phyloP scores from a whole-genome alignment of 2,888 invertebrate genomes.

The Blastobasis lacticolella region DNA sequence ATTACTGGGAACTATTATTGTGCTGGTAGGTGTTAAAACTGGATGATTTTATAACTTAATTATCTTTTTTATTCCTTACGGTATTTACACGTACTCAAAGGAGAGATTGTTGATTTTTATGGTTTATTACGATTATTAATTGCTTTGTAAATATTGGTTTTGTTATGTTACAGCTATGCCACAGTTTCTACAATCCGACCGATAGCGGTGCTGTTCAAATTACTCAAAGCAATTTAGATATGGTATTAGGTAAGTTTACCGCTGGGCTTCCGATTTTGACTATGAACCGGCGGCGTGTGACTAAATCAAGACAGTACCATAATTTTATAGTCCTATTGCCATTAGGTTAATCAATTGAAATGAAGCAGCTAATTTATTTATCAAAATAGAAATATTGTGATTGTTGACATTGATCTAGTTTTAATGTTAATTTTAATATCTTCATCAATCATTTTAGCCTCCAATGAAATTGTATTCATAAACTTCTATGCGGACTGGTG shows the following conservation, averaged over 20 bases:
- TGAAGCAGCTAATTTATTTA: too few species aligned
- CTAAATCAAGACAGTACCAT: too few species aligned
- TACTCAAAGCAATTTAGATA: slow-evolving; percentile 86
- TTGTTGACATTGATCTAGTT: too few species aligned
- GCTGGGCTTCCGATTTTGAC: slow-evolving; percentile 3
- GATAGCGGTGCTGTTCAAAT: slow-evolving; percentile 89
- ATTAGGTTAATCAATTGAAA: too few species aligned
- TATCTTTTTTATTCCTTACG: too few species aligned
- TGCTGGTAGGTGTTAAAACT: slow-evolving; percentile 46
- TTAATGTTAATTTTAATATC: too few species aligned
- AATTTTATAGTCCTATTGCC: too few species aligned
- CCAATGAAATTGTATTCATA: slow-evolving; percentile 96
- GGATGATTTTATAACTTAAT: slow-evolving; percentile 10
- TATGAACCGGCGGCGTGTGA: neutral
- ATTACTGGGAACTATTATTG: slow-evolving; percentile 36
- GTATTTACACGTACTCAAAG: slow-evolving; percentile 23
- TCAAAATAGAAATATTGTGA: too few species aligned
- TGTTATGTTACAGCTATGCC: slow-evolving; percentile 66
- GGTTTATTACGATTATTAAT: slow-evolving; percentile 50
- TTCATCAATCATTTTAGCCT: slow-evolving; percentile 77
- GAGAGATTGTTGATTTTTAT: slow-evolving; percentile 49
- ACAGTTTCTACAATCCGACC: slow-evolving; percentile 81
- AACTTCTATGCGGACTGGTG: slow-evolving; percentile 99
- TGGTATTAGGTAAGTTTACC: slow-evolving; percentile 82
- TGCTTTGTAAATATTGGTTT: slow-evolving; percentile 30